Evolutionary conservation across 2,797 vertebrate genomes (phyloP).

Genomic region (Stomatorhinus walkeri): DNA sequence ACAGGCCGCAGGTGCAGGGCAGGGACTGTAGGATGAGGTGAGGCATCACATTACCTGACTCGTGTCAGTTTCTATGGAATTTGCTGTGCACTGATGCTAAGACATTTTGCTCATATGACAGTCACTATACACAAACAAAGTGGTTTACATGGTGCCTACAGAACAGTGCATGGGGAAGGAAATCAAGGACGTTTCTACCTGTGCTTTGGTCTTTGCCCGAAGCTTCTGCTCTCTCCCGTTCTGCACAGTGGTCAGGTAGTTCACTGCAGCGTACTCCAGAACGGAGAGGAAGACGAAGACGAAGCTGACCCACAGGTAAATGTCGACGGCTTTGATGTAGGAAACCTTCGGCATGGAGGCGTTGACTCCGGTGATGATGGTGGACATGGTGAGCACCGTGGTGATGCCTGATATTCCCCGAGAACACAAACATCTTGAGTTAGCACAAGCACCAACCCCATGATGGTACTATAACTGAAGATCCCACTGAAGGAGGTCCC

Average conservation of each 20-base stretch:
- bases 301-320: slow-evolving; percentile 72
- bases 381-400: slow-evolving; percentile 70
- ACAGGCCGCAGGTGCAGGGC: slow-evolving; percentile 74
- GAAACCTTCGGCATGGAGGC: slow-evolving; percentile 71
- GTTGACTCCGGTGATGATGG: slow-evolving; percentile 70
- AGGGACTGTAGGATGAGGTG: slow-evolving; percentile 32
- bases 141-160: not conserved
- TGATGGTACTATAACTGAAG: not conserved
- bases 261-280: slow-evolving; percentile 65
- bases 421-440: not conserved
- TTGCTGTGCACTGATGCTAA: not conserved
- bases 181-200: slow-evolving; percentile 36
- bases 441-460: too few relatives aligned
- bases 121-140: not conserved
- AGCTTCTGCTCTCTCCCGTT: slow-evolving; percentile 75
- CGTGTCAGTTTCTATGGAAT: not conserved
- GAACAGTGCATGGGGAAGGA: not conserved
- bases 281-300: slow-evolving; percentile 70
- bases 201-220: slow-evolving; percentile 54
- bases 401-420: slow-evolving; percentile 56
- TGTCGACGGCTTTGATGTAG: slow-evolving; percentile 72
- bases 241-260: slow-evolving; percentile 77
- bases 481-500: not conserved
- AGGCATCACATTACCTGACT: not conserved
- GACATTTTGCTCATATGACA: not conserved